Evolutionary conservation across 2,113 vertebrate species (phyloP).

Genomic region (Epinephelus fuscoguttatus): DNA sequence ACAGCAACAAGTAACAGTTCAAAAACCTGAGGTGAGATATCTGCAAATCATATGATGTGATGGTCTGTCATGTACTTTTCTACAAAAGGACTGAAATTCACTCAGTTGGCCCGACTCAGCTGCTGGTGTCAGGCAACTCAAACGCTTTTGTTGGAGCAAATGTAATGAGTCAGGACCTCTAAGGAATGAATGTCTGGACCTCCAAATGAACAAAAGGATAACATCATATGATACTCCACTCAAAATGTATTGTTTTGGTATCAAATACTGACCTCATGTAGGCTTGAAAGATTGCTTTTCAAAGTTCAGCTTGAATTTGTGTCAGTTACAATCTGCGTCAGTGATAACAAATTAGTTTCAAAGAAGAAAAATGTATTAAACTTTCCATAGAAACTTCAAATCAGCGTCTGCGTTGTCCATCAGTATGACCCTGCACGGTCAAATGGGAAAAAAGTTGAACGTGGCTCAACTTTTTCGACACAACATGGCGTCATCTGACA

Average conservation of each 20-base stretch:
- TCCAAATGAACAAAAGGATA: slow-evolving; percentile 8
- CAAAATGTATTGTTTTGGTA: not conserved
- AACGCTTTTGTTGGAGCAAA: not conserved
- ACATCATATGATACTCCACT: not conserved
- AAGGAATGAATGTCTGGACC: not conserved
- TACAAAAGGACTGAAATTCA: slow-evolving; percentile 27
- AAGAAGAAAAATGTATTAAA: not conserved
- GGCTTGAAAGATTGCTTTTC: slow-evolving; percentile 1
- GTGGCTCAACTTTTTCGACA: not conserved
- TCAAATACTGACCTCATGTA: not conserved
- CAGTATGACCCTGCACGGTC: not conserved
- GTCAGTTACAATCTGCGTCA: not conserved
- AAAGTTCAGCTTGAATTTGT: not conserved
- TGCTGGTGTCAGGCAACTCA: not conserved
- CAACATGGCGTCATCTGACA: not conserved
- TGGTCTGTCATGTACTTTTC: slow-evolving; percentile 25
- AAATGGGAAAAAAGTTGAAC: not conserved
- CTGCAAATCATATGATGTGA: not conserved
- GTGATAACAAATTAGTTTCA: not conserved
- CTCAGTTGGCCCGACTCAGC: not conserved
- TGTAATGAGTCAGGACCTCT: not conserved
- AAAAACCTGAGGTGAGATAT: not conserved
- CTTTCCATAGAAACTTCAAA: not conserved
- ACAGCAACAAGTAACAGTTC: slow-evolving; percentile 40
- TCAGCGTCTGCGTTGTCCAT: not conserved